Evolutionary conservation across 2,113 vertebrate genomes (phyloP), one percentile per base, ranked within the genome.

Genomic region (Ictalurus punctatus): DNA sequence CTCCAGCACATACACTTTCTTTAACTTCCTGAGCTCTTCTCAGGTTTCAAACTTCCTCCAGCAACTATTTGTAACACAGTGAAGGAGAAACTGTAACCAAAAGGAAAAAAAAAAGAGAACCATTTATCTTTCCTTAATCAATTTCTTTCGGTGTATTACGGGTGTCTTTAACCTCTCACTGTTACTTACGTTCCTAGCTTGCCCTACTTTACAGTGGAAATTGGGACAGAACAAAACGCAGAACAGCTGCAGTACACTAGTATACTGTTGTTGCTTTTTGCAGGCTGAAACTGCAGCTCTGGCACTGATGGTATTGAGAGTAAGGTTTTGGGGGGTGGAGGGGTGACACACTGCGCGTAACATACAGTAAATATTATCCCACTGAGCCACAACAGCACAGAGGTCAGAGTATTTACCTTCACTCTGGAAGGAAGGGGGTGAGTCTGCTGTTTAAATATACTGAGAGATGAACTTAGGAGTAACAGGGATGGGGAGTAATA

Each of bases 1-100:
- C 90, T 59, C 52, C 90, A 17, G 83, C 87, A 87, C 58, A 91
- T 89, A 90, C 88, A 89, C 86, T 86, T 90, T 52, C 88, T 21
- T 73, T 65, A 84, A 83, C 73, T 85, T 89, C 69, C 40, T n/a
- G 10, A 44, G 52, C 54, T 63, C 82, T 83, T 81, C n/a, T 59
- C 79, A 44, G 74, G 65, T 90, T 79, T 69, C 67, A 85, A 19
- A 58, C 44, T 84, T 87, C 27, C 52, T 83, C 34, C 40, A 37
- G 40, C 27, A 80, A 56, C 56, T 48, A 58, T 37, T 63, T 85
- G 21, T 59, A 86, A 73, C 48, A 54, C 30, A 76, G 71, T 19
- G 7, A 84, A 85, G 85, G 65, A 89, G 40, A 84, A 86, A 86
- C 67, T 74, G 74, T 76, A 88, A 88, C 63, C 86, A 85, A 14